Evolutionary conservation across 2,888 invertebrate genomes (phyloP).

Genomic region (Lissocephala sabroskyi): DNA sequence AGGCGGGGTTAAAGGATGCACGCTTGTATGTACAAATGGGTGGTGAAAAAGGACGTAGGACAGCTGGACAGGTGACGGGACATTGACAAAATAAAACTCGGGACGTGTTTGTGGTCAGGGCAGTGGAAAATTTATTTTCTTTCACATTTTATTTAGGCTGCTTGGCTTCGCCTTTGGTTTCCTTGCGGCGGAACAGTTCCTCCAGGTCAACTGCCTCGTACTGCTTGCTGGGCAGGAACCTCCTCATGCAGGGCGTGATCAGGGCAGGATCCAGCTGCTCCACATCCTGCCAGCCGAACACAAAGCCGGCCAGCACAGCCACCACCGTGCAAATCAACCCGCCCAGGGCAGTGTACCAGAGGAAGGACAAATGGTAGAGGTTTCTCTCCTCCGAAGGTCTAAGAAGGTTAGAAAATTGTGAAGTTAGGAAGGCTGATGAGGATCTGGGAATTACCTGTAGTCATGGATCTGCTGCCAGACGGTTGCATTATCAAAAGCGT

Average conservation of each 20-base stretch:
- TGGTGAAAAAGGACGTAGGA: neutral
- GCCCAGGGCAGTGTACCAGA: slow-evolving; percentile 82
- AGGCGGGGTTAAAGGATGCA: slow-evolving; percentile 12
- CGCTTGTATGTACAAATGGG: slow-evolving; percentile 1
- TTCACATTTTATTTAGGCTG: neutral
- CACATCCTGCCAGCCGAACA: slow-evolving; percentile 74
- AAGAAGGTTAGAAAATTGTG: neutral
- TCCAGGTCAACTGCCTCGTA: slow-evolving; percentile 39
- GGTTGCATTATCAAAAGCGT: slow-evolving; percentile 59
- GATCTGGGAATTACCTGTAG: slow-evolving; percentile 45
- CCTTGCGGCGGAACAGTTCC: slow-evolving; percentile 37
- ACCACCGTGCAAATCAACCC: slow-evolving; percentile 76
- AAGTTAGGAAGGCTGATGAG: neutral
- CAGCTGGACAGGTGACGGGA: neutral
- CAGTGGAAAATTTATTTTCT: neutral
- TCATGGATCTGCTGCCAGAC: slow-evolving; percentile 39
- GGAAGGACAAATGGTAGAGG: slow-evolving; percentile 79
- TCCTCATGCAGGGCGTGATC: slow-evolving; percentile 79
- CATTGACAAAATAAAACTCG: slow-evolving; percentile 16
- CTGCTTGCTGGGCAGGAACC: slow-evolving; percentile 66
- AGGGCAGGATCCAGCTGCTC: slow-evolving; percentile 76
- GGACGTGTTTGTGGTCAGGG: neutral
- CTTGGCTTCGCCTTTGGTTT: neutral
- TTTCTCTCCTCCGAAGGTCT: slow-evolving; percentile 58
- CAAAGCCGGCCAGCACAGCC: slow-evolving; percentile 75